Percentiles rank a stretch among this genome's conserved stretches.
These are phyloP conservation scores for Lepetodrilus schrolli DNA, from an alignment of 2,888 invertebrate species.

Conservation along the genomic window DNA sequence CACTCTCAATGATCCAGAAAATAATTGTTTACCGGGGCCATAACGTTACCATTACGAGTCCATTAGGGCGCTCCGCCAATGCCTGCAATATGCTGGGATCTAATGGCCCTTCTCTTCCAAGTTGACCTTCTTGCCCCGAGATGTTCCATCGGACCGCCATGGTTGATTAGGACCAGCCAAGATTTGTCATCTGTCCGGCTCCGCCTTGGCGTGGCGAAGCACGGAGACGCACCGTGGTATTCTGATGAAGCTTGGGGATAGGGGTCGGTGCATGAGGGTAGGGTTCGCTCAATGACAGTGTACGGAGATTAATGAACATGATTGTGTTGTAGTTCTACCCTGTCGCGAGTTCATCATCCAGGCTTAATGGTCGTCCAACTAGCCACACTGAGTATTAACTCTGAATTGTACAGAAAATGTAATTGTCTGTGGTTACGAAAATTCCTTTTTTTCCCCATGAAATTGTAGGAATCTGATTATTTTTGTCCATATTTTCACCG, in stretches of 20 bases:
- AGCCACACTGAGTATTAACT: no score
- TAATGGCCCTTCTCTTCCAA: neutral
- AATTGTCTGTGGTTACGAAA: no score
- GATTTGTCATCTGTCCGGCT: neutral
- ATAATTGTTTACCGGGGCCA: constrained; percentile 17
- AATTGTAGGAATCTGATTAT: no score
- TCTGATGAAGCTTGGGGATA: no score
- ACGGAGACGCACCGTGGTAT: no score
- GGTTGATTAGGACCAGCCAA: neutral
- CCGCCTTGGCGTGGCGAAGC: neutral
- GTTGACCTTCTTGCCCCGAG: neutral
- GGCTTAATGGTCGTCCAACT: neutral
- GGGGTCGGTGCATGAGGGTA: no score
- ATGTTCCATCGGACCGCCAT: neutral
- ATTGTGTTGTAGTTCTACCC: neutral
- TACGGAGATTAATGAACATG: constrained; percentile 1
- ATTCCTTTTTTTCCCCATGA: no score
- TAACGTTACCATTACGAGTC: constrained; percentile 9
- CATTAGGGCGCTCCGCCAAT: neutral
- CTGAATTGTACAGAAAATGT: no score
- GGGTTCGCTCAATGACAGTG: no score
- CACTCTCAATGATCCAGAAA: constrained; percentile 3
- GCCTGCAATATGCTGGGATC: neutral
- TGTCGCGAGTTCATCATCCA: constrained; percentile 15
- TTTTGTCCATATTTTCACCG: no score